Evolutionary conservation across 2,797 vertebrate species (phyloP).

Genomic region (Tolypeutes matacus): DNA sequence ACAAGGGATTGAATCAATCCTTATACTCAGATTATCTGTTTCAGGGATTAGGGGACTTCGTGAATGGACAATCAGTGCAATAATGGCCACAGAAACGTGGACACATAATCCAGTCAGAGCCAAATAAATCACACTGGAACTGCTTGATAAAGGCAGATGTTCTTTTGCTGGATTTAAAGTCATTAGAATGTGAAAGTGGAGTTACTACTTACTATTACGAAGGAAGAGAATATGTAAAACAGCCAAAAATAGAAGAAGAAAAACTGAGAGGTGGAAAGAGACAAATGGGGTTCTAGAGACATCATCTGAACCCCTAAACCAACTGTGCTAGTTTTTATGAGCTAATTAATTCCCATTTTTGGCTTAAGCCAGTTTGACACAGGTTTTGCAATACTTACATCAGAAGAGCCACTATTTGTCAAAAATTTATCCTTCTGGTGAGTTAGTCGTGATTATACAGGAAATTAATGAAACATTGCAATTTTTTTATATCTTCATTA

Average conservation of each 20-base stretch:
- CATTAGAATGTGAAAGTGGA: not conserved
- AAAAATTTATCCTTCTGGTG: not conserved
- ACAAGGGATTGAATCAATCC: not conserved
- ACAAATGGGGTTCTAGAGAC: not conserved
- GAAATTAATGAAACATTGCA: constrained; percentile 17
- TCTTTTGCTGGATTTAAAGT: not conserved
- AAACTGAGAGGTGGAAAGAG: not conserved
- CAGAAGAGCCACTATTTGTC: not conserved
- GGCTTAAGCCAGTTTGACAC: not conserved
- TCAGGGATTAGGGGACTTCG: not conserved
- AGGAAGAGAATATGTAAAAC: not conserved
- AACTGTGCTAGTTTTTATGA: not conserved
- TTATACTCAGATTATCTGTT: not conserved
- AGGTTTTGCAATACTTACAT: constrained; percentile 24
- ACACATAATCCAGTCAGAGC: not conserved
- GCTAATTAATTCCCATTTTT: not conserved
- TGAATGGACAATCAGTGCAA: not conserved
- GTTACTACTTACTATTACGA: not conserved
- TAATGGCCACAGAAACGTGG: not conserved
- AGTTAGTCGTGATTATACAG: not conserved
- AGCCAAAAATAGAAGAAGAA: not conserved
- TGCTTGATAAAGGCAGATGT: not conserved
- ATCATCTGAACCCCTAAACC: not conserved
- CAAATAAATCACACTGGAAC: constrained; percentile 16
- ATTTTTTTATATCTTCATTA: constrained; percentile 35